Conservation (phyloP, 2,888 invertebrate genomes). For the Sphecodes monilicornis region DNA sequence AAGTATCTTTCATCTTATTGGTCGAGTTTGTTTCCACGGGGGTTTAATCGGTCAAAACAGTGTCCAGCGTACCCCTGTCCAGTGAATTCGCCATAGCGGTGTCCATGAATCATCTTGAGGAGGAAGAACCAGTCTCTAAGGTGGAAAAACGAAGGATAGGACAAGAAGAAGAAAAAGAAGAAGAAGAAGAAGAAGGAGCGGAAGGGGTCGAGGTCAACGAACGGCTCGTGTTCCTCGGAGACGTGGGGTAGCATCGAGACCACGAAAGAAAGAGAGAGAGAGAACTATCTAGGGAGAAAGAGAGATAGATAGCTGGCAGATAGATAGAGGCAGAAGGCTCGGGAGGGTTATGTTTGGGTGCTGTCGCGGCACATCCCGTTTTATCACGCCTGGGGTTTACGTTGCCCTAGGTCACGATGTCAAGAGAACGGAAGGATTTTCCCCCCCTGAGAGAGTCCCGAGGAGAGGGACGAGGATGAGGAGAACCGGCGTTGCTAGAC, state of each 20-base stretch:
- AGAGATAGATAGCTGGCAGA: slow-evolving; percentile 5
- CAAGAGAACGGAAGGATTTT: slow-evolving; percentile 75
- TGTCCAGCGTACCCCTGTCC: neutral
- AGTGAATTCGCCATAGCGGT: neutral
- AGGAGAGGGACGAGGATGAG: slow-evolving; percentile 39
- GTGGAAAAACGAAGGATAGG: slow-evolving; percentile 29
- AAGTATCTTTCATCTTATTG: neutral
- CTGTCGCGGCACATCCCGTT: slow-evolving; percentile 76
- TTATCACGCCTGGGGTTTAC: slow-evolving; percentile 74
- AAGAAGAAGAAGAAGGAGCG: slow-evolving; percentile 32
- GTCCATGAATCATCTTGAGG: slow-evolving; percentile 46
- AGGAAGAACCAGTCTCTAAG: slow-evolving; percentile 45
- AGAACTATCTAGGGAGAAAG: slow-evolving; percentile 32
- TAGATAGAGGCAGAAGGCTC: slow-evolving; percentile 43
- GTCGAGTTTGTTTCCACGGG: neutral
- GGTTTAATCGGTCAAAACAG: neutral
- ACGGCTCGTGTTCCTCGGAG: slow-evolving; percentile 51
- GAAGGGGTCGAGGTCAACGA: slow-evolving; percentile 68
- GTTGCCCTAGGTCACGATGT: slow-evolving; percentile 74
- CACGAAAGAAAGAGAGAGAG: slow-evolving; percentile 15
- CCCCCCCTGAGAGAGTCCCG: slow-evolving; percentile 66
- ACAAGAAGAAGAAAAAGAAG: slow-evolving; percentile 31
- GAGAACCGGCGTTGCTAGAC: slow-evolving; percentile 57
- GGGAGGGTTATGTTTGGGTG: slow-evolving; percentile 79
- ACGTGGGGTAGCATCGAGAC: slow-evolving; percentile 12